Evolutionary conservation across 2,113 vertebrate species (phyloP).

Genomic region (Struthidea cinerea): DNA sequence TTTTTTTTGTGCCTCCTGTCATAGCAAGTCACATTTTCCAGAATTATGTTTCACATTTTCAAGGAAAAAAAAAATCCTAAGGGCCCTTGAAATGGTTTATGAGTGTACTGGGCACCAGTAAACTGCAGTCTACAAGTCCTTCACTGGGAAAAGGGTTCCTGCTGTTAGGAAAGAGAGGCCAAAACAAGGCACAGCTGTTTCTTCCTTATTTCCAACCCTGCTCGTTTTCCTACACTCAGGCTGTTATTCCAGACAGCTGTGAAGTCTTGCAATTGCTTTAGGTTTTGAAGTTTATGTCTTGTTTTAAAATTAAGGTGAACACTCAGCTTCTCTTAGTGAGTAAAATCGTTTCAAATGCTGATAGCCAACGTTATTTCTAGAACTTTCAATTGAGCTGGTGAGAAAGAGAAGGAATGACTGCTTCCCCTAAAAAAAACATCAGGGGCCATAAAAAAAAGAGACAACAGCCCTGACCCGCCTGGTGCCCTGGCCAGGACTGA

Average conservation of each 20-base stretch:
- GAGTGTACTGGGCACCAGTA: neutral
- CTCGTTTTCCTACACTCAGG: neutral
- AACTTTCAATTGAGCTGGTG: neutral
- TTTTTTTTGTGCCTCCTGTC: neutral
- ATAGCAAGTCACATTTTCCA: neutral
- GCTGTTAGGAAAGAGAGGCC: neutral
- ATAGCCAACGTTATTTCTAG: neutral
- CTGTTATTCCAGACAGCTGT: neutral
- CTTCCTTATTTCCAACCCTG: neutral
- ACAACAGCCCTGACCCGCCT: constrained; percentile 42
- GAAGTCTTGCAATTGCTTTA: neutral
- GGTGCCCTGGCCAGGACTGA: constrained; percentile 25
- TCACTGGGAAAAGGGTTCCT: neutral
- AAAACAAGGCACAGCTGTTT: neutral
- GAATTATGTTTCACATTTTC: neutral
- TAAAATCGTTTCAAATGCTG: neutral
- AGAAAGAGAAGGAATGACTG: neutral
- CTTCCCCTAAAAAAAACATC: neutral
- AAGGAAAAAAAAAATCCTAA: neutral
- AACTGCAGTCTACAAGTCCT: neutral
- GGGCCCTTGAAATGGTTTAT: neutral
- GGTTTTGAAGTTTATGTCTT: neutral
- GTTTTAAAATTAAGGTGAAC: neutral
- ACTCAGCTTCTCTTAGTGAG: neutral
- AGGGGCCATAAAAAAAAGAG: constrained; percentile 42